These are phyloP conservation scores for Ceratina calcarata DNA, from an alignment of 1,140 invertebrate genomes.

Conservation along the genomic window DNA sequence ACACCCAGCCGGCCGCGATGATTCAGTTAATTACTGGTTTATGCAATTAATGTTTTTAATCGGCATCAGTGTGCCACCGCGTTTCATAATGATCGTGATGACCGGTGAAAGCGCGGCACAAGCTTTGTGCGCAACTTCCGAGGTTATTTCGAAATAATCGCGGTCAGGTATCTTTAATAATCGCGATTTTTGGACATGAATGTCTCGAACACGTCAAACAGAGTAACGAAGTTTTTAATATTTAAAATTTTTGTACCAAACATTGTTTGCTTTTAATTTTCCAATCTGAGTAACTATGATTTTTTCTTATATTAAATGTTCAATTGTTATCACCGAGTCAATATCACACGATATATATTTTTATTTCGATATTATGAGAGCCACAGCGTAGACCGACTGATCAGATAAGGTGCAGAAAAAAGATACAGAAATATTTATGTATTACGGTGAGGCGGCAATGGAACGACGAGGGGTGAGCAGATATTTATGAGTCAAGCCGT, in stretches of 20 bases:
- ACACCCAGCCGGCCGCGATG: conserved; percentile 16
- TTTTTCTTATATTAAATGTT: no score
- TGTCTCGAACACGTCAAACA: background rate
- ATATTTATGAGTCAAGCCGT: conserved; percentile 40
- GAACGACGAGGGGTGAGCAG: conserved; percentile 21
- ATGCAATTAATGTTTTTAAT: conserved; percentile 61
- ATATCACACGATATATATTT: conserved; percentile 2
- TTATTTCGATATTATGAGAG: conserved; percentile 21
- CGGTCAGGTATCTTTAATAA: background rate
- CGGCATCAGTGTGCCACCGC: conserved; percentile 31
- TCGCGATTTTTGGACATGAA: conserved; percentile 1
- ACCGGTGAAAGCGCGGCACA: conserved; percentile 54
- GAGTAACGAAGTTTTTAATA: background rate
- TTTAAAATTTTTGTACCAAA: background rate
- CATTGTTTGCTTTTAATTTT: background rate
- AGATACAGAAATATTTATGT: conserved; percentile 36
- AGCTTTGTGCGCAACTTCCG: conserved; percentile 54
- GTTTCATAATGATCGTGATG: conserved; percentile 58
- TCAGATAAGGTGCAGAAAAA: conserved; percentile 35
- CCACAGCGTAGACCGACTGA: background rate
- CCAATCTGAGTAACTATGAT: no score
- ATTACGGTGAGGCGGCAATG: conserved; percentile 36
- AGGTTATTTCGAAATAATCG: conserved; percentile 15
- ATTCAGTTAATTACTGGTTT: conserved; percentile 56
- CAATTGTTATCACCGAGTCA: background rate